Evolutionary conservation across 1,140 invertebrate species (phyloP).

Genomic region (Cydia strobilella): DNA sequence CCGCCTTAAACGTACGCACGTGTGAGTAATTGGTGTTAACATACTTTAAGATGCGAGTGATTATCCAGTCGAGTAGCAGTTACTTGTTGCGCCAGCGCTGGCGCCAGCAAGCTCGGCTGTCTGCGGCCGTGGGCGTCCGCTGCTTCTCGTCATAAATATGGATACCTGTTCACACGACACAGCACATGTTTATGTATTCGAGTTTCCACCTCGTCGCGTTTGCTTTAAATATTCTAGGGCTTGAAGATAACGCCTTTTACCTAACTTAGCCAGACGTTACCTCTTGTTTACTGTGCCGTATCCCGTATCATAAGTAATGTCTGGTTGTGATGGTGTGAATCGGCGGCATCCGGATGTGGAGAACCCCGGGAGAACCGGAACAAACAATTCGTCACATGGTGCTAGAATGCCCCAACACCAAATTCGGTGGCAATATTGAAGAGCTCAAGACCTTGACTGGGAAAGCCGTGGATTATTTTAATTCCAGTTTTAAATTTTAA

Average conservation of each 20-base stretch:
- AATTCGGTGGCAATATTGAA: no score
- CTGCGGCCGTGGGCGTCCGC: constrained; percentile 21
- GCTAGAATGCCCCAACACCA: no score
- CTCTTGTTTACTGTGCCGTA: not conserved
- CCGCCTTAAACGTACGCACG: not conserved
- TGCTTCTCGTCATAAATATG: constrained; percentile 24
- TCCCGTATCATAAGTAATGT: not conserved
- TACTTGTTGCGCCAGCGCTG: constrained; percentile 23
- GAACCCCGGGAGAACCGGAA: no score
- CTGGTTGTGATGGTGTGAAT: no score
- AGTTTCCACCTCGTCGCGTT: constrained; percentile 16
- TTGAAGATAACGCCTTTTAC: constrained; percentile 1
- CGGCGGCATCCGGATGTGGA: no score
- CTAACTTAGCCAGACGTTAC: not conserved
- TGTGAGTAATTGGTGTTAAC: constrained; percentile 23
- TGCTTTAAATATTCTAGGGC: constrained; percentile 10
- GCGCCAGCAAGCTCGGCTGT: constrained; percentile 15
- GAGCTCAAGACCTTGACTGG: no score
- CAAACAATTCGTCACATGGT: no score
- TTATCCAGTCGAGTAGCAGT: constrained; percentile 18
- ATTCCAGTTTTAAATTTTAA: no score
- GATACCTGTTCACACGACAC: constrained; percentile 22
- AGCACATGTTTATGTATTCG: constrained; percentile 22
- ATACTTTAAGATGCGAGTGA: constrained; percentile 15
- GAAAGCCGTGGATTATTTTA: no score